phyloP scores from a whole-genome alignment of 2,797 vertebrate species.

The Sebastes nivosus region DNA sequence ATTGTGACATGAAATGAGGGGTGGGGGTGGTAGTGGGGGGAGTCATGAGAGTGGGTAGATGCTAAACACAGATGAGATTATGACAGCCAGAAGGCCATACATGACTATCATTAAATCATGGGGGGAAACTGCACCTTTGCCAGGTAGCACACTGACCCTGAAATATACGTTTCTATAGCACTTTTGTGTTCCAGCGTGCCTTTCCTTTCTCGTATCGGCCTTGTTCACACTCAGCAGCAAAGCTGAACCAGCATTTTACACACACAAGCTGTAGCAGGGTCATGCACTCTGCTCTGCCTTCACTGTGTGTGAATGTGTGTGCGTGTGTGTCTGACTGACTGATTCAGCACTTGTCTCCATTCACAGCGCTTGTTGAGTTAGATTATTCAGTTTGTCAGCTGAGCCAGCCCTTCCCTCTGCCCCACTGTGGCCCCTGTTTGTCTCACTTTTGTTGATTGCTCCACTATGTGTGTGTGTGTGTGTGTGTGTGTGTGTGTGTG shows the following conservation, averaged over 20 bases:
- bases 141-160: slow-evolving; percentile 9
- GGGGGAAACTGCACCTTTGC: slow-evolving; percentile 3
- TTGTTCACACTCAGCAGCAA: slow-evolving; percentile 64
- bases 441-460: slow-evolving; percentile 74
- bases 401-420: slow-evolving; percentile 81
- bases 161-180: slow-evolving; percentile 31
- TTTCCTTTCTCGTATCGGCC: slow-evolving; percentile 58
- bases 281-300: slow-evolving; percentile 72
- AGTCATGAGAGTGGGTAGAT: not conserved
- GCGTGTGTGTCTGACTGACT: slow-evolving; percentile 76
- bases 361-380: slow-evolving; percentile 76
- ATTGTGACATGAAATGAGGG: not conserved
- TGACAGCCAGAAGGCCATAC: not conserved
- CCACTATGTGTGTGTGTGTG: slow-evolving; percentile 17
- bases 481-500: slow-evolving; percentile 24
- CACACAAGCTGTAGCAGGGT: slow-evolving; percentile 71
- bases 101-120: not conserved
- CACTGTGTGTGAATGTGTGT: slow-evolving; percentile 59
- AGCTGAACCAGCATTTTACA: slow-evolving; percentile 82
- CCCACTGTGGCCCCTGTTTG: slow-evolving; percentile 71
- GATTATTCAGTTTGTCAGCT: slow-evolving; percentile 85
- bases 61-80: not conserved
- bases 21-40: too few relatives aligned
- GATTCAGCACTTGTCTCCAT: slow-evolving; percentile 91
- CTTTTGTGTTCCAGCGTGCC: slow-evolving; percentile 41